Evolutionary conservation across 1,140 invertebrate species (phyloP).

Genomic region (Atta texana): DNA sequence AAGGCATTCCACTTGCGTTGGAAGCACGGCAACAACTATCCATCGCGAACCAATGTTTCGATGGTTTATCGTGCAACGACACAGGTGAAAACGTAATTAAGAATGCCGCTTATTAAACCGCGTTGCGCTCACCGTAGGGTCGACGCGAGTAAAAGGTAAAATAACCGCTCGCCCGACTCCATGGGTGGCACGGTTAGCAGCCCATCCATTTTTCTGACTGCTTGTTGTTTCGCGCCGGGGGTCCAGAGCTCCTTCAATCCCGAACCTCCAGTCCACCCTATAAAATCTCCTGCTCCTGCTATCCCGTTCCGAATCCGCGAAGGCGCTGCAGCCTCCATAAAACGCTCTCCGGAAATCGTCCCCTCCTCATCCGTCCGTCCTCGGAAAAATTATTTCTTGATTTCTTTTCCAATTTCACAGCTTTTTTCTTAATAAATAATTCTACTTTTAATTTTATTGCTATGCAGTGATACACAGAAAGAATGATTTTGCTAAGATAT

Average conservation of each 20-base stretch:
- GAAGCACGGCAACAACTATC: not conserved
- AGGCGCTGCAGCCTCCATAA: slow-evolving; percentile 2
- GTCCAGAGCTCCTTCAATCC: slow-evolving; percentile 80
- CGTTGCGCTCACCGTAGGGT: slow-evolving; percentile 67
- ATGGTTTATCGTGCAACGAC: slow-evolving; percentile 63
- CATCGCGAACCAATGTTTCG: slow-evolving; percentile 24
- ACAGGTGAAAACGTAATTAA: slow-evolving; percentile 77
- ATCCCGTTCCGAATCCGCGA: slow-evolving; percentile 47
- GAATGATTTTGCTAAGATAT: too few species aligned
- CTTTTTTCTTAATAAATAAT: slow-evolving; percentile 1
- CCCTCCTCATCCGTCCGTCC: slow-evolving; percentile 8
- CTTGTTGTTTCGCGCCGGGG: slow-evolving; percentile 86
- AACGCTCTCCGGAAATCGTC: not conserved
- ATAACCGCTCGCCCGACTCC: slow-evolving; percentile 81
- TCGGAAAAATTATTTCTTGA: not conserved
- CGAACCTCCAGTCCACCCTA: slow-evolving; percentile 60
- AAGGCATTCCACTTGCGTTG: slow-evolving; percentile 22
- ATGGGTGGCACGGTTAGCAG: slow-evolving; percentile 86
- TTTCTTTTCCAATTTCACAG: not conserved
- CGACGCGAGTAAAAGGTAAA: slow-evolving; percentile 75
- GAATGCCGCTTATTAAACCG: slow-evolving; percentile 72
- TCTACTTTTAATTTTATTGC: not conserved
- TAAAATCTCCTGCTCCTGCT: slow-evolving; percentile 56
- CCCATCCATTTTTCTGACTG: slow-evolving; percentile 86
- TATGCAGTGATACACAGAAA: not conserved